Evolutionary conservation across 2,797 vertebrate genomes (phyloP).

Genomic region (Platalea minor): DNA sequence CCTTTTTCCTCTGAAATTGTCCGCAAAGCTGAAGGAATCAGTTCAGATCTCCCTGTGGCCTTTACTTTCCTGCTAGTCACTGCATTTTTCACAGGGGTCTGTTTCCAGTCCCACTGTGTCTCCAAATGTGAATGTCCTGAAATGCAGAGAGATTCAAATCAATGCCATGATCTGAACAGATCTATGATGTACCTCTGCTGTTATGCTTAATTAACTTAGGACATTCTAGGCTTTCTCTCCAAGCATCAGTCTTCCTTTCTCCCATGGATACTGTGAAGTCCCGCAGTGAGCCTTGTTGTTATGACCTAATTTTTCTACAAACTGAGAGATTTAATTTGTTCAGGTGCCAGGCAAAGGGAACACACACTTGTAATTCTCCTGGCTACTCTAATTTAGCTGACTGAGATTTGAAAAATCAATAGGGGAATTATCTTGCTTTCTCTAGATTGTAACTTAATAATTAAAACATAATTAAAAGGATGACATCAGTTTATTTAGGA

Average conservation of each 20-base stretch:
- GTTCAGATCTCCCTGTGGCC: background rate
- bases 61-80: background rate
- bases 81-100: background rate
- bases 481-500: background rate
- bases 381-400: constrained; percentile 2
- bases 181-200: background rate
- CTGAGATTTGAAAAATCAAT: constrained; percentile 5
- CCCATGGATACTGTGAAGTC: constrained; percentile 32
- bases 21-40: background rate
- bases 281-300: constrained; percentile 9
- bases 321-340: constrained; percentile 39
- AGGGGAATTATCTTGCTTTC: background rate
- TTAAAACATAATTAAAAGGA: background rate
- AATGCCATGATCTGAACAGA: background rate
- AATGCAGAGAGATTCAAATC: background rate
- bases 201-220: constrained; percentile 23
- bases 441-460: background rate
- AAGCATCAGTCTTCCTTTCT: constrained; percentile 30
- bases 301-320: constrained; percentile 47
- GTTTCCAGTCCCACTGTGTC: background rate
- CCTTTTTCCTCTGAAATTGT: background rate
- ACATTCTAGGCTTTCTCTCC: constrained; percentile 1
- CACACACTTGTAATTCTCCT: constrained; percentile 22
- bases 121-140: background rate
- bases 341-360: constrained; percentile 32